These are phyloP conservation scores for Watsonalla binaria DNA, from an alignment of 2,888 invertebrate species.

Conservation along the genomic window DNA sequence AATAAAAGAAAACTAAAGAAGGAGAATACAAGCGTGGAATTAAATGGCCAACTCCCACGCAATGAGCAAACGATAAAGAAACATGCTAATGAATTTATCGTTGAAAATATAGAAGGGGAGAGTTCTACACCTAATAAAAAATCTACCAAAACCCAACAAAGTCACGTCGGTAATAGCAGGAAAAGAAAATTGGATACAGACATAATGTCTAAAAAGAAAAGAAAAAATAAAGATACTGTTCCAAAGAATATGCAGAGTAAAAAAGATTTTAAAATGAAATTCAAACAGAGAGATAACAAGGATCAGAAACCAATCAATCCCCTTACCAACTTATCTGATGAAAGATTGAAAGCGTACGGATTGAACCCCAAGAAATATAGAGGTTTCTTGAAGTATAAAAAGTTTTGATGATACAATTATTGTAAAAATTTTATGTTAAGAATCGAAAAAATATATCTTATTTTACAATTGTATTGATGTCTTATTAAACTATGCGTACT, in stretches of 20 bases:
- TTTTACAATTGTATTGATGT: background rate
- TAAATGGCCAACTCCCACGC: slow-evolving; percentile 9
- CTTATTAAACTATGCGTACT: background rate
- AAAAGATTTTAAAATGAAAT: slow-evolving; percentile 29
- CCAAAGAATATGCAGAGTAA: background rate
- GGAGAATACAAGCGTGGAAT: slow-evolving; percentile 5
- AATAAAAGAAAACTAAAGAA: slow-evolving; percentile 12
- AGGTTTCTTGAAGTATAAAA: slow-evolving; percentile 84
- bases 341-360: slow-evolving; percentile 93
- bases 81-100: slow-evolving; percentile 28
- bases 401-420: slow-evolving; percentile 43
- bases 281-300: slow-evolving; percentile 34
- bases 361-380: slow-evolving; percentile 94
- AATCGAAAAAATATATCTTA: background rate
- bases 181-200: slow-evolving; percentile 23
- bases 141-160: slow-evolving; percentile 1
- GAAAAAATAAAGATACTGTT: slow-evolving; percentile 20
- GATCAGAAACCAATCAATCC: slow-evolving; percentile 43
- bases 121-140: slow-evolving; percentile 11
- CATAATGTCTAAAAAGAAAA: slow-evolving; percentile 28
- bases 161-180: background rate
- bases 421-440: background rate
- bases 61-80: slow-evolving; percentile 40
- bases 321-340: slow-evolving; percentile 81
- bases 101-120: slow-evolving; percentile 35